A percentile compares a stretch with the other conserved stretches of the same genome.
Conservation (phyloP, 2,113 vertebrate species). For the Noctilio leporinus region DNA sequence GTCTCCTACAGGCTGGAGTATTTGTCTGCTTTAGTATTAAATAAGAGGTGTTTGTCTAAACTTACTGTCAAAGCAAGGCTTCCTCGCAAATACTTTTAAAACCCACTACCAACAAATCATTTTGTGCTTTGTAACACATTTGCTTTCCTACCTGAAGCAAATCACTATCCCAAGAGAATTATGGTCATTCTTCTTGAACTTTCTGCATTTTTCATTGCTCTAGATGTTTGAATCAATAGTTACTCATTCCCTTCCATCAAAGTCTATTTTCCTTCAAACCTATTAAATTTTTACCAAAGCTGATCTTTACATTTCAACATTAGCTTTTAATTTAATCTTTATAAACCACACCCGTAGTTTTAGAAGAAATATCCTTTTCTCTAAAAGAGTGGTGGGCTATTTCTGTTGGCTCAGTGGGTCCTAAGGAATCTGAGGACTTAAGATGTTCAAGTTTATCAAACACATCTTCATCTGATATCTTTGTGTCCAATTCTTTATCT, state of each 20-base stretch:
- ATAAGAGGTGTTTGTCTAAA: not conserved
- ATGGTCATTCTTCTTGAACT: not conserved
- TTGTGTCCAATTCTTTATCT: not conserved
- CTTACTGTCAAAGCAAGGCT: not conserved
- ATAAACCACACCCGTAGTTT: not conserved
- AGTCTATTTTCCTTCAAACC: not conserved
- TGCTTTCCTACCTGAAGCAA: not conserved
- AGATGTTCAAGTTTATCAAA: not conserved
- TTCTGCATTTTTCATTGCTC: not conserved
- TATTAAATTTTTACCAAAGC: not conserved
- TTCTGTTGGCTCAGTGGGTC: not conserved
- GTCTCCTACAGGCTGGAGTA: not conserved
- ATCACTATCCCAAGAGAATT: not conserved
- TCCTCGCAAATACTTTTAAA: not conserved
- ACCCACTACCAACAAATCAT: not conserved
- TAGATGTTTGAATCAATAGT: not conserved
- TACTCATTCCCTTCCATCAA: not conserved
- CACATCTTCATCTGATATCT: not conserved
- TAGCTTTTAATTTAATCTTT: slow-evolving; percentile 5
- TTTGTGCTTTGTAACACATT: not conserved
- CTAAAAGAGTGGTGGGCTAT: not conserved
- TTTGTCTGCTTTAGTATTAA: not conserved
- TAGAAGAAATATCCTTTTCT: not conserved
- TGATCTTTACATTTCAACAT: slow-evolving; percentile 31
- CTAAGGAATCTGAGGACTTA: not conserved